A percentile compares a stretch with the other conserved stretches of the same genome.
phyloP scores from a whole-genome alignment of 2,113 vertebrate species.

The Etheostoma cragini region DNA sequence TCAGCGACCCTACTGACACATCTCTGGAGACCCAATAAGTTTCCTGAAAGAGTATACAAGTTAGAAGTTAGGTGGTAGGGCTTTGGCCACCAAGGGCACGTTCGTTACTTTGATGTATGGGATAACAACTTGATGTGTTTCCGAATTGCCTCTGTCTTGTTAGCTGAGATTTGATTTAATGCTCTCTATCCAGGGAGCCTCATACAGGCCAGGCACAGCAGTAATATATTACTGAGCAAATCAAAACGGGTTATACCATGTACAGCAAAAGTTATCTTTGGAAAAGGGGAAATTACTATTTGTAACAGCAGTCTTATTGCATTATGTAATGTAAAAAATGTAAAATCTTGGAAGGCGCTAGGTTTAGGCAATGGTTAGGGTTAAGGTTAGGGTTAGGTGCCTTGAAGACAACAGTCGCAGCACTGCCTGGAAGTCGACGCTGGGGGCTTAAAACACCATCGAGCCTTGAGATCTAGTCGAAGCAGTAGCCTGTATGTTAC shows the following conservation, averaged over 20 bases:
- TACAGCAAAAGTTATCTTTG: conserved; percentile 35
- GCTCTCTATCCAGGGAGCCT: conserved; percentile 21
- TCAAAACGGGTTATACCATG: conserved; percentile 41
- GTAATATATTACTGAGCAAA: conserved; percentile 34
- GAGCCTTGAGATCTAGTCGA: not conserved
- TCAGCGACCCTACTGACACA: conserved; percentile 6
- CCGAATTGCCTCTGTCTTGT: conserved; percentile 50
- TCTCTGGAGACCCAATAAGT: conserved; percentile 27
- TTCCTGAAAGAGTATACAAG: conserved; percentile 16
- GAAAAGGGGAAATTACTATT: conserved; percentile 35
- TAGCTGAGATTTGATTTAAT: conserved; percentile 52
- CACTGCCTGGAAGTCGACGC: no score
- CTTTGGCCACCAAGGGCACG: conserved; percentile 29
- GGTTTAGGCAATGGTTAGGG: no score
- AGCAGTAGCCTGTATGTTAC: not conserved
- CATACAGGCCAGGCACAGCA: not conserved
- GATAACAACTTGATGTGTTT: conserved; percentile 56
- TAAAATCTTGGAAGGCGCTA: no score
- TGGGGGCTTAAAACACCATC: no score
- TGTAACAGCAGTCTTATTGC: conserved; percentile 14
- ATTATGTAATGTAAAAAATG: conserved; percentile 7
- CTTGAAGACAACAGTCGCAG: no score
- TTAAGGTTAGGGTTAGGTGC: no score
- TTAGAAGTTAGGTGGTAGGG: conserved; percentile 21
- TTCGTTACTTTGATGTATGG: conserved; percentile 57